phyloP scores from a whole-genome alignment of 2,113 vertebrate genomes.

The Mohoua ochrocephala region DNA sequence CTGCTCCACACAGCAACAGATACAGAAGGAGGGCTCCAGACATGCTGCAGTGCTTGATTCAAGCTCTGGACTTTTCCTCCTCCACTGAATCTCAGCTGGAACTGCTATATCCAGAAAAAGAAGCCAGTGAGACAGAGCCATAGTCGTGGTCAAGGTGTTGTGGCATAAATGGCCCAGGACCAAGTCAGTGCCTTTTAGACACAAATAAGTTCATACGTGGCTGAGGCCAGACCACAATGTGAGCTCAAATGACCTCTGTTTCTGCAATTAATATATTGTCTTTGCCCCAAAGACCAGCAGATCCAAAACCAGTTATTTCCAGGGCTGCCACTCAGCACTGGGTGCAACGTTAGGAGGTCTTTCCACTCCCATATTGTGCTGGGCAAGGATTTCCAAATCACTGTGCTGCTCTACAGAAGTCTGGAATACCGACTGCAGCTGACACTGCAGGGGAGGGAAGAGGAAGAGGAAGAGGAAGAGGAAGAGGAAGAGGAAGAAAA shows the following conservation, averaged over 20 bases:
- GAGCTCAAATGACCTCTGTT: background rate
- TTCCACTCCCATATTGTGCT: background rate
- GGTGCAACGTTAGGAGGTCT: background rate
- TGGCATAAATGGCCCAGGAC: background rate
- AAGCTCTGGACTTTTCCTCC: background rate
- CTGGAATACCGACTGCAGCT: background rate
- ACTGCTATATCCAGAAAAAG: background rate
- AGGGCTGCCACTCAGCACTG: background rate
- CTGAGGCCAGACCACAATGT: background rate
- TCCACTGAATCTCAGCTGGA: background rate
- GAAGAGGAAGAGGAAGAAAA: rapidly evolving
- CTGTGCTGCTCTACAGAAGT: background rate
- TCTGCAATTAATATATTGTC: background rate
- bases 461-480: rapidly evolving
- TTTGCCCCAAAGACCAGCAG: background rate
- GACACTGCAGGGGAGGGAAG: background rate
- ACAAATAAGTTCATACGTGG: rapidly evolving
- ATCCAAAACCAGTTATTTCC: background rate
- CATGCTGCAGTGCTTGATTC: background rate
- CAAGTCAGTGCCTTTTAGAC: background rate
- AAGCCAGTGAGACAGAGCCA: background rate
- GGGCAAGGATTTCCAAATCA: background rate
- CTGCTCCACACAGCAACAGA: background rate
- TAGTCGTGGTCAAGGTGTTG: background rate
- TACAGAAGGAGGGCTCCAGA: background rate